A percentile compares a stretch with the other conserved stretches of the same genome.
phyloP scores from a whole-genome alignment of 1,140 invertebrate species.

The Microplitis mediator region DNA sequence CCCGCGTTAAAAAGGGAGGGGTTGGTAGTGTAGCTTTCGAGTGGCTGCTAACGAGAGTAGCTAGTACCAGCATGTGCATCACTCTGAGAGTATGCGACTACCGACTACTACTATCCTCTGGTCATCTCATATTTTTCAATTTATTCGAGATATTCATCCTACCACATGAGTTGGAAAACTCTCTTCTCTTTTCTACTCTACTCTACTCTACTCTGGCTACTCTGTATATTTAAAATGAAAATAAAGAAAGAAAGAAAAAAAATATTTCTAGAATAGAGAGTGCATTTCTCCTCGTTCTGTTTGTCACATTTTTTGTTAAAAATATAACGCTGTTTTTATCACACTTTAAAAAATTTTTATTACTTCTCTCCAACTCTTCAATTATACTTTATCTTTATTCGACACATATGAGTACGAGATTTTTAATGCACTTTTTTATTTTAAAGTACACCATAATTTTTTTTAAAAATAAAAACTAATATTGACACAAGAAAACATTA shows the following conservation, averaged over 20 bases:
- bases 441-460: too few species aligned
- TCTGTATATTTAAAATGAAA: not conserved
- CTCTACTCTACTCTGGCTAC: not conserved
- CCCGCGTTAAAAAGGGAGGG: not conserved
- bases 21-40: not conserved
- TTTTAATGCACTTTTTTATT: too few species aligned
- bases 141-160: constrained; percentile 1
- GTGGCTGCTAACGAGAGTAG: constrained; percentile 17
- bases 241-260: not conserved
- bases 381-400: too few species aligned
- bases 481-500: too few species aligned
- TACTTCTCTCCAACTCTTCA: too few species aligned
- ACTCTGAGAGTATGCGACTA: not conserved
- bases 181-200: not conserved
- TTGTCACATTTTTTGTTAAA: not conserved
- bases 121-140: constrained; percentile 16
- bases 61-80: not conserved
- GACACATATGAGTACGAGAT: too few species aligned
- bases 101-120: not conserved
- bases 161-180: not conserved
- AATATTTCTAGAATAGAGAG: not conserved
- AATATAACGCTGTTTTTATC: too few species aligned
- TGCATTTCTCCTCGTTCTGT: not conserved
- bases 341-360: too few species aligned
- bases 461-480: too few species aligned